Percentiles rank a stretch among this genome's conserved stretches.
These are phyloP conservation scores for Scleropages formosus DNA, from an alignment of 2,797 vertebrate species.

Conservation along the genomic window DNA sequence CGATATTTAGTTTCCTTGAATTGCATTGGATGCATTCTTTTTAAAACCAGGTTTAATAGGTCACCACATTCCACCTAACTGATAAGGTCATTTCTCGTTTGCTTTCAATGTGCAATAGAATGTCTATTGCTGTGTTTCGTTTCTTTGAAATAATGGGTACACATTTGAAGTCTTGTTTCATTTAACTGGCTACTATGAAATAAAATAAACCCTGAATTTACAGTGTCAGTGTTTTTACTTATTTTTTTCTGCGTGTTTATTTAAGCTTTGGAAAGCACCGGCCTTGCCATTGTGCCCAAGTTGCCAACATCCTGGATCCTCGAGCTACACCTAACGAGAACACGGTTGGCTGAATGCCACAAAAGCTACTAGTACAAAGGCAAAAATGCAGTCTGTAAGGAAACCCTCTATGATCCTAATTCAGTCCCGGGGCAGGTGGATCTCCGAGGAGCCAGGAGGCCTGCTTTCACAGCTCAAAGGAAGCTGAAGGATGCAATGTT, in stretches of 20 bases:
- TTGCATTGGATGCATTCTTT: no score
- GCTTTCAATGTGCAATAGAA: conserved; percentile 1
- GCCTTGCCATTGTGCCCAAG: no score
- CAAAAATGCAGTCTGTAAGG: background rate
- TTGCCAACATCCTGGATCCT: conserved; percentile 62
- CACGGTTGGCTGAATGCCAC: conserved; percentile 36
- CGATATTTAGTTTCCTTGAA: no score
- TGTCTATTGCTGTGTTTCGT: background rate
- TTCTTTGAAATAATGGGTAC: conserved; percentile 25
- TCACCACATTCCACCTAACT: no score
- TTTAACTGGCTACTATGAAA: conserved; percentile 35
- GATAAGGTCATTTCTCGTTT: conserved; percentile 13
- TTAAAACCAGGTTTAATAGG: no score
- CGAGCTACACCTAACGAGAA: conserved; percentile 76
- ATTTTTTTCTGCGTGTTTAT: conserved; percentile 27
- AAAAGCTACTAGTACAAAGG: background rate
- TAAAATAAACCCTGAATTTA: conserved; percentile 39
- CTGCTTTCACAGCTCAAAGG: background rate
- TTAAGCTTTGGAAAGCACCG: conserved; percentile 28
- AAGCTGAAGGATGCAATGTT: background rate
- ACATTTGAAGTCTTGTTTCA: conserved; percentile 1
- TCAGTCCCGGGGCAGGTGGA: background rate
- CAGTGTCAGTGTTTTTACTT: conserved; percentile 33
- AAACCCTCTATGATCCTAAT: conserved; percentile 7
- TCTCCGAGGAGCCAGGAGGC: background rate